Evolutionary conservation across 2,113 vertebrate genomes (phyloP).

Genomic region (Catharus bicknelli): DNA sequence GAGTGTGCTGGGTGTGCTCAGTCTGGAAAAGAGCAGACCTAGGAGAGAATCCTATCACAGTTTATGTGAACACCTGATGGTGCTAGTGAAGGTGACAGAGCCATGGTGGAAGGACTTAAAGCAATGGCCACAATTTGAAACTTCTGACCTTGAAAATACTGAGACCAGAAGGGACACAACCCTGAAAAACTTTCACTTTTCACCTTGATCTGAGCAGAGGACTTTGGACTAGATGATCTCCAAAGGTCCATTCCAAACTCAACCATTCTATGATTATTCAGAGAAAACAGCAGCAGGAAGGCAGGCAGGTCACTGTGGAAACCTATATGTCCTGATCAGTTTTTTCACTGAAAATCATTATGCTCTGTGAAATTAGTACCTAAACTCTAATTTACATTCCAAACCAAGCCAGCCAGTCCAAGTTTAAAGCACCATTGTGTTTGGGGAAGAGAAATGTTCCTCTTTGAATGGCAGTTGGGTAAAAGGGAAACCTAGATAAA

Average conservation of each 20-base stretch:
- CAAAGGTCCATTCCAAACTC: neutral
- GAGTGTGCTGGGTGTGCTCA: neutral
- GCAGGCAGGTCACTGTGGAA: neutral
- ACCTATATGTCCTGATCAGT: fast-evolving
- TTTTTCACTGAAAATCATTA: neutral
- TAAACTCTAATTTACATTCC: neutral
- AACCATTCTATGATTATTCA: neutral
- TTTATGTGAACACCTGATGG: neutral
- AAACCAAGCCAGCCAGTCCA: neutral
- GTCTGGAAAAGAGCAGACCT: neutral
- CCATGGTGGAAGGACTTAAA: neutral
- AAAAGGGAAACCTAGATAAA: neutral
- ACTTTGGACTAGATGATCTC: neutral
- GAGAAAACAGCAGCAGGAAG: neutral
- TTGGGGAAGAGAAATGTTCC: neutral
- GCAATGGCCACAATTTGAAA: neutral
- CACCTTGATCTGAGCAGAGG: neutral
- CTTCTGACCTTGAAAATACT: neutral
- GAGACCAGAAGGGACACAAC: neutral
- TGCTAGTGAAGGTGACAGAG: neutral
- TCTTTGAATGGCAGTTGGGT: neutral
- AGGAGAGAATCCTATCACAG: neutral
- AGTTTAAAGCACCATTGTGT: neutral
- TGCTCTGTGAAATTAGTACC: neutral
- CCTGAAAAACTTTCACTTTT: neutral